These are phyloP conservation scores for Sebastes schlegelii DNA, from an alignment of 2,113 vertebrate species.

Conservation along the genomic window DNA sequence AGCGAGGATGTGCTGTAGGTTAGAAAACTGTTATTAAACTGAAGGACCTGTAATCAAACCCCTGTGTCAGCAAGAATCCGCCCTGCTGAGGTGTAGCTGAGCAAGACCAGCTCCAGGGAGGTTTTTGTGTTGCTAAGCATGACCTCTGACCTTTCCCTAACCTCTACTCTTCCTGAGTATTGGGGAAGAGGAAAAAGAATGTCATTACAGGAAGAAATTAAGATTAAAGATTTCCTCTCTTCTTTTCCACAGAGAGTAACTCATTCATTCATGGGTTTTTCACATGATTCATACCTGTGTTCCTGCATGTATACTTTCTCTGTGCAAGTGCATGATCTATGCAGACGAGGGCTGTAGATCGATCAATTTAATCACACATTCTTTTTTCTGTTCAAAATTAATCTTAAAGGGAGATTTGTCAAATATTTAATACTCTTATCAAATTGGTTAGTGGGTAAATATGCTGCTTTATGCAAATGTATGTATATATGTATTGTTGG, in stretches of 20 bases:
- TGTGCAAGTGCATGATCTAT: not conserved
- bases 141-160: constrained; percentile 50
- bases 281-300: not conserved
- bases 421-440: too few species aligned
- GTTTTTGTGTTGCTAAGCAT: constrained; percentile 13
- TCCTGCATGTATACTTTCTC: not conserved
- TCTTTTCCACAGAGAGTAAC: not conserved
- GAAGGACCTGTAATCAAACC: not conserved
- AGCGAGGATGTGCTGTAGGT: not conserved
- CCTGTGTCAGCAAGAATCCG: not conserved
- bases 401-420: too few species aligned
- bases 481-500: too few species aligned
- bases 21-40: not conserved
- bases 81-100: not conserved
- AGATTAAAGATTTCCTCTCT: not conserved
- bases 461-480: too few species aligned
- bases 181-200: constrained; percentile 3
- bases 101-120: not conserved
- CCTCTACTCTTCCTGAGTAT: constrained; percentile 5
- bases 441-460: too few species aligned
- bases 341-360: not conserved
- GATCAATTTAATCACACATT: too few species aligned
- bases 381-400: too few species aligned
- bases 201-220: constrained; percentile 40
- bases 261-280: not conserved